These are phyloP conservation scores for Brassicogethes aeneus DNA, from an alignment of 2,888 invertebrate species.

Conservation along the genomic window DNA sequence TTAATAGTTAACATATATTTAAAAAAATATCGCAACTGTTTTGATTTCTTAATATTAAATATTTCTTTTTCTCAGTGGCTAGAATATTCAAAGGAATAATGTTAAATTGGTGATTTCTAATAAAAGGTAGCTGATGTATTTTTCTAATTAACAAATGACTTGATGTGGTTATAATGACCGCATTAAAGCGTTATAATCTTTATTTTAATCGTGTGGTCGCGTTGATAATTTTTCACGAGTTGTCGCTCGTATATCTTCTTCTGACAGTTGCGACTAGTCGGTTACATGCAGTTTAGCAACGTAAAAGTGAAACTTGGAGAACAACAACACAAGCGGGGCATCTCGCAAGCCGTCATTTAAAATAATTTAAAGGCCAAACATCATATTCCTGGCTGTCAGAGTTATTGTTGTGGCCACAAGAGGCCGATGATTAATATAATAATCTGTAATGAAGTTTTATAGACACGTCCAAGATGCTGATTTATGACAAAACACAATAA, in stretches of 20 bases:
- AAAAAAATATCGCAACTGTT: too few relatives aligned
- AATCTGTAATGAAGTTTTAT: constrained; percentile 42
- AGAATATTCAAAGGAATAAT: too few relatives aligned
- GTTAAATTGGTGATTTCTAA: too few relatives aligned
- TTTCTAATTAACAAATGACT: too few relatives aligned
- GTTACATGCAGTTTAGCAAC: not conserved
- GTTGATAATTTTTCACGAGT: not conserved
- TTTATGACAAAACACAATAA: constrained; percentile 37
- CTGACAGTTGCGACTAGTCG: not conserved
- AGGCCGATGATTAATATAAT: constrained; percentile 40
- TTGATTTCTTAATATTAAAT: too few relatives aligned
- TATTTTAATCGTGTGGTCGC: not conserved
- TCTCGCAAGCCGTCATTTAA: constrained; percentile 15
- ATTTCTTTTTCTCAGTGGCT: too few relatives aligned
- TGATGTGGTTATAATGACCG: too few relatives aligned
- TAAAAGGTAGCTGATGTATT: too few relatives aligned
- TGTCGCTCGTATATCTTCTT: constrained; percentile 1
- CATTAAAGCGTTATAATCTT: not conserved
- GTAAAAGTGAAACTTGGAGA: not conserved
- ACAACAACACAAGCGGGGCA: constrained; percentile 4
- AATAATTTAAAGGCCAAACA: constrained; percentile 21
- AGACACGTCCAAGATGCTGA: constrained; percentile 38
- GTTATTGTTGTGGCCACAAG: constrained; percentile 35
- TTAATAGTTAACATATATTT: too few relatives aligned
- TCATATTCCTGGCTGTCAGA: constrained; percentile 23